Percentiles rank a stretch among this genome's conserved stretches.
Evolutionary conservation across 2,113 vertebrate genomes (phyloP).

Genomic region (Gambusia holbrooki): DNA sequence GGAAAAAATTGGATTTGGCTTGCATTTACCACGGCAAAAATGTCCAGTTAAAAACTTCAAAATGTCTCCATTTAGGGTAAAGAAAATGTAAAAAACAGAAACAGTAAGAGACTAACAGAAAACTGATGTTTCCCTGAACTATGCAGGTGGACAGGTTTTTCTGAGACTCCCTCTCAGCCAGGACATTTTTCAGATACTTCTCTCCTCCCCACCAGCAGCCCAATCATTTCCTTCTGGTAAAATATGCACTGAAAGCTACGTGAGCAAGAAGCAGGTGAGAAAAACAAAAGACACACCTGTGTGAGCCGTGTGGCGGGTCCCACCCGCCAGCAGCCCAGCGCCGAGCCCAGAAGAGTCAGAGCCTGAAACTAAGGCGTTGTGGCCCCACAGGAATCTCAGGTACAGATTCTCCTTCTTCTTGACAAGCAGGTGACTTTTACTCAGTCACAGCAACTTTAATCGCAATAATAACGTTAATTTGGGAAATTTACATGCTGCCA

Average conservation of each 20-base stretch:
- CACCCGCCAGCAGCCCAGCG: conserved; percentile 6
- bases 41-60: not conserved
- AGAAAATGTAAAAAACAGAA: not conserved
- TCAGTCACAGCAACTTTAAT: not conserved
- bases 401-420: conserved; percentile 35
- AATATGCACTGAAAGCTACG: not conserved
- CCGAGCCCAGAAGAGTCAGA: not conserved
- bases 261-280: not conserved
- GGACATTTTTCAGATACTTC: not conserved
- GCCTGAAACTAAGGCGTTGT: conserved; percentile 4
- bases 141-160: not conserved
- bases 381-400: not conserved
- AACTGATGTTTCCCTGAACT: not conserved
- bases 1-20: no score
- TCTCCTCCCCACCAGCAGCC: not conserved
- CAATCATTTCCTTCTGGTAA: not conserved
- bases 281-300: conserved; percentile 51
- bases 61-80: not conserved
- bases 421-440: not conserved
- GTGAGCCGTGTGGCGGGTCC: not conserved
- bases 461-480: not conserved
- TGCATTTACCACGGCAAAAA: not conserved
- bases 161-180: not conserved
- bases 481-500: not conserved
- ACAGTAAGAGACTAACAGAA: not conserved